Conservation (phyloP, 2,797 vertebrate genomes). For the Bradypodion pumilum region DNA sequence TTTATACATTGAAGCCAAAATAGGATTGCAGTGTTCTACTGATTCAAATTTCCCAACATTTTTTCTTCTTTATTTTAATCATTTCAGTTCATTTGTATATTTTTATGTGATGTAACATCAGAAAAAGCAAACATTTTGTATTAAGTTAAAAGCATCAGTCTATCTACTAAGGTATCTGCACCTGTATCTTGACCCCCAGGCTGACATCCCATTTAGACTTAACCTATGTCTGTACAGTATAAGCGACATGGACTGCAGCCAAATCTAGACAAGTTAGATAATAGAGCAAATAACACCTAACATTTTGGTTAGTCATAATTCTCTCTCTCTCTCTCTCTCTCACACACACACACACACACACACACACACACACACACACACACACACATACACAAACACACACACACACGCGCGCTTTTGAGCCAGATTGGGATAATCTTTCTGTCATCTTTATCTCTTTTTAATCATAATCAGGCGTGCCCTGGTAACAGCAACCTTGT, state of each 20-base stretch:
- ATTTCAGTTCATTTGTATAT: slow-evolving; percentile 16
- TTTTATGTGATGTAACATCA: background rate
- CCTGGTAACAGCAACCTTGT: too few relatives aligned
- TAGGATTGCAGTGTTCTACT: slow-evolving; percentile 9
- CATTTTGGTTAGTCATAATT: background rate
- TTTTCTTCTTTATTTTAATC: slow-evolving; percentile 9
- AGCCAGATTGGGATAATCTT: background rate
- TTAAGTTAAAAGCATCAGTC: background rate
- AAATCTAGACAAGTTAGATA: background rate
- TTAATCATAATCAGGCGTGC: too few relatives aligned
- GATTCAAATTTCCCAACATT: slow-evolving; percentile 6
- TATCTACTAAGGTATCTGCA: background rate
- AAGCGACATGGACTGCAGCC: background rate
- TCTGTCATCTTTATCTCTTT: background rate
- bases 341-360: too few relatives aligned
- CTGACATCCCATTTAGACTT: background rate
- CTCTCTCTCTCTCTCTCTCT: too few relatives aligned
- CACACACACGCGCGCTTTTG: too few relatives aligned
- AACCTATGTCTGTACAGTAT: background rate
- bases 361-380: too few relatives aligned
- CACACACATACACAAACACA: too few relatives aligned
- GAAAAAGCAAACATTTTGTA: slow-evolving; percentile 32
- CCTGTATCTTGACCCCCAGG: background rate
- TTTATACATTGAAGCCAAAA: background rate
- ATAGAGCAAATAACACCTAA: background rate